Evolutionary conservation across 2,113 vertebrate species (phyloP).

Genomic region (Vombatus ursinus): DNA sequence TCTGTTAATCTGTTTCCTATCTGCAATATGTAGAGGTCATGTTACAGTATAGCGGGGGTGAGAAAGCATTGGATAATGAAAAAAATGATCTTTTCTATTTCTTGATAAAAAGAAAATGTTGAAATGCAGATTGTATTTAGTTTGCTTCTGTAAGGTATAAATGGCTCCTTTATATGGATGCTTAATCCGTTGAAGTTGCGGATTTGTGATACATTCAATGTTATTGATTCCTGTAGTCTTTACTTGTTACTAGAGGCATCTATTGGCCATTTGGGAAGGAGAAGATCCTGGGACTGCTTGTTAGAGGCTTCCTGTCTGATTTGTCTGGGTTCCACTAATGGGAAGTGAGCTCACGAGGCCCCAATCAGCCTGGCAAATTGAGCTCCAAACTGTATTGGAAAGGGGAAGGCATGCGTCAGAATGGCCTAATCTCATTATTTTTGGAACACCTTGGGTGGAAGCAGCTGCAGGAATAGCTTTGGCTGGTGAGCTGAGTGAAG

Average conservation of each 20-base stretch:
- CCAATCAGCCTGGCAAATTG: background rate
- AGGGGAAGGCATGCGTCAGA: background rate
- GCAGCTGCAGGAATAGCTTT: conserved; percentile 1
- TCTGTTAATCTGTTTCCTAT: background rate
- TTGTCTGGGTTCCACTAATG: background rate
- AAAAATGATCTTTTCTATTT: background rate
- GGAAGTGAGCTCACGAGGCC: background rate
- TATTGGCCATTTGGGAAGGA: background rate
- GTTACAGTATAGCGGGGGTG: background rate
- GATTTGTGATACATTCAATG: background rate
- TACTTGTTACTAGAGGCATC: background rate
- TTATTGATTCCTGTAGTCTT: background rate
- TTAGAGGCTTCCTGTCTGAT: conserved; percentile 15
- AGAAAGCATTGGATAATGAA: background rate
- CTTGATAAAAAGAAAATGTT: background rate
- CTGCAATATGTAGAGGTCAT: background rate
- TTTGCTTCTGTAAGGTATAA: background rate
- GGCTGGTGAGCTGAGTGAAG: background rate
- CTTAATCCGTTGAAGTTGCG: background rate
- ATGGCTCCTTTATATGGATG: background rate
- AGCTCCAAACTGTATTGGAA: conserved; percentile 7
- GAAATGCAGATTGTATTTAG: background rate
- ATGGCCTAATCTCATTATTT: background rate
- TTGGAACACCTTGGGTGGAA: background rate
- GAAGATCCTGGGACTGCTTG: background rate